Percentiles rank a stretch among this genome's conserved stretches.
Evolutionary conservation across 2,888 invertebrate species (phyloP).

Genomic region (Eupithecia subfuscata): DNA sequence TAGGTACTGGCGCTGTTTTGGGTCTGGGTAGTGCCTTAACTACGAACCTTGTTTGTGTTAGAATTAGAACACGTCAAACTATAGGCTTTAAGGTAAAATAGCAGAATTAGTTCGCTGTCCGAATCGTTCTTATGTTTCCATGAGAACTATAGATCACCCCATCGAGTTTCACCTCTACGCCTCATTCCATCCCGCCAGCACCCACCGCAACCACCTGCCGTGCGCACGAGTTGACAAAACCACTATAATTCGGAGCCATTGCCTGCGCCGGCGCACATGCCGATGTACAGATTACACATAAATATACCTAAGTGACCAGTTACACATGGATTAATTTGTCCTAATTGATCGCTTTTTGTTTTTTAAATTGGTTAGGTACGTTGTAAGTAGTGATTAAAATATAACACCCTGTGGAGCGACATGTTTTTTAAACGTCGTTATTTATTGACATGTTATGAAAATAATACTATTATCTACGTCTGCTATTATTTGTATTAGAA

Average conservation of each 20-base stretch:
- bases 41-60: no score
- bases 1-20: no score
- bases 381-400: slow-evolving; percentile 10
- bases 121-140: no score
- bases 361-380: not conserved
- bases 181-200: slow-evolving; percentile 13
- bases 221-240: slow-evolving; percentile 56
- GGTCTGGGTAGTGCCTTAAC: no score
- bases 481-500: no score
- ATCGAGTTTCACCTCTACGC: slow-evolving; percentile 21
- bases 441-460: not conserved
- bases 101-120: no score
- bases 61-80: no score
- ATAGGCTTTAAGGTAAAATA: no score
- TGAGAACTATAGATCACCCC: no score
- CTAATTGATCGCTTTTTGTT: slow-evolving; percentile 23
- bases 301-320: slow-evolving; percentile 37
- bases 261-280: slow-evolving; percentile 40
- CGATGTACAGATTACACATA: slow-evolving; percentile 17
- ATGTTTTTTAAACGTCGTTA: not conserved
- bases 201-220: slow-evolving; percentile 42
- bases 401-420: slow-evolving; percentile 1
- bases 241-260: slow-evolving; percentile 60
- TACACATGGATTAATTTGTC: slow-evolving; percentile 31
- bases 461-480: no score